Conservation (phyloP, 2,888 invertebrate species). For the Cerastoderma edule region DNA sequence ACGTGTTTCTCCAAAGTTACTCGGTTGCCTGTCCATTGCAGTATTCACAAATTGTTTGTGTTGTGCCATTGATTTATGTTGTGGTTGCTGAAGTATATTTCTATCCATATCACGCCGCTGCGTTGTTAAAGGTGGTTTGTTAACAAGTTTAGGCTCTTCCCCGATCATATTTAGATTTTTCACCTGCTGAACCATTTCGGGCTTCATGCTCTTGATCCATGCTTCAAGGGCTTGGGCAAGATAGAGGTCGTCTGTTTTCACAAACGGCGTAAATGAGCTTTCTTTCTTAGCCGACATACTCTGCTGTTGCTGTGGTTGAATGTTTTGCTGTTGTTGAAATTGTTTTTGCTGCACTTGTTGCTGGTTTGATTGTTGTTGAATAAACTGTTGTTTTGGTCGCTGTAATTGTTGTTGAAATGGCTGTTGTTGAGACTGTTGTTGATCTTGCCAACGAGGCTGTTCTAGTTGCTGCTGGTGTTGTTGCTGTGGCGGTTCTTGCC, state of each 20-base stretch:
- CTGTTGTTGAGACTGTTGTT: neutral
- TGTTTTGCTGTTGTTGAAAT: slow-evolving; percentile 1
- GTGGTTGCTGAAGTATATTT: neutral
- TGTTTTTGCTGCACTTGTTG: slow-evolving; percentile 11
- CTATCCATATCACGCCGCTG: too few species aligned
- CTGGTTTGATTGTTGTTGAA: neutral
- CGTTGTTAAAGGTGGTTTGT: too few species aligned
- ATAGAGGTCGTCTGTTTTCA: neutral
- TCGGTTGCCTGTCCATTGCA: too few species aligned
- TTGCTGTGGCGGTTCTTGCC: slow-evolving; percentile 3
- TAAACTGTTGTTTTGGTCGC: slow-evolving; percentile 14
- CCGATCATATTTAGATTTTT: too few species aligned
- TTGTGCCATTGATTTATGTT: neutral
- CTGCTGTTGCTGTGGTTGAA: neutral
- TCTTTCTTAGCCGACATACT: neutral
- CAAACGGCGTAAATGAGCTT: neutral
- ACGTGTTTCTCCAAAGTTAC: too few species aligned
- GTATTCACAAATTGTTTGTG: too few species aligned
- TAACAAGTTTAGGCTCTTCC: too few species aligned
- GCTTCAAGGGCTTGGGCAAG: slow-evolving; percentile 12
- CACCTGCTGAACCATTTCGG: slow-evolving; percentile 1
- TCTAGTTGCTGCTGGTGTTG: neutral
- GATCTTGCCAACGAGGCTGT: neutral
- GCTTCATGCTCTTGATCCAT: slow-evolving; percentile 17
- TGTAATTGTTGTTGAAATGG: slow-evolving; percentile 17